Conservation (phyloP, 2,113 vertebrate species). For the Lipophrys pholis region DNA sequence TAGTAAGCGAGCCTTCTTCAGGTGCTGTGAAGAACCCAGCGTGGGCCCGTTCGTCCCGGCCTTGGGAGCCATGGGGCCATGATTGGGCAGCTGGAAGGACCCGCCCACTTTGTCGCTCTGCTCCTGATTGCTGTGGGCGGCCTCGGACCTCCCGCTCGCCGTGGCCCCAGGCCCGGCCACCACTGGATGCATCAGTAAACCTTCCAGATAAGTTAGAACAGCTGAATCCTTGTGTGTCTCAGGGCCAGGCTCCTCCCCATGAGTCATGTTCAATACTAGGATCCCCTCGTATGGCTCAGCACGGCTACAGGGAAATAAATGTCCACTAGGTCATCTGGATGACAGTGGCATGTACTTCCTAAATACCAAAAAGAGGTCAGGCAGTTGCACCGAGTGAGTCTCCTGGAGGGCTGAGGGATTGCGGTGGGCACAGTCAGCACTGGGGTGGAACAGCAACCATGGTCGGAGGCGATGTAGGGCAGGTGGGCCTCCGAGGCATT, state of each 20-base stretch:
- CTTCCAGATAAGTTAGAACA: constrained; percentile 99
- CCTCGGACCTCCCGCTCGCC: constrained; percentile 88
- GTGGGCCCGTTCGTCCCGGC: constrained; percentile 80
- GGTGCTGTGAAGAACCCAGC: constrained; percentile 91
- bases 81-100: constrained; percentile 87
- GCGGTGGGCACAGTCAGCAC: constrained; percentile 49
- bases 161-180: constrained; percentile 92
- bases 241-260: constrained; percentile 99
- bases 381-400: constrained; percentile 33
- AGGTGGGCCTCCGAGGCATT: constrained; percentile 71
- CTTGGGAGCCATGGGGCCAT: constrained; percentile 85
- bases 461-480: constrained; percentile 61
- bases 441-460: constrained; percentile 52
- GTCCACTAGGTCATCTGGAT: constrained; percentile 73
- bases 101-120: constrained; percentile 88
- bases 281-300: constrained; percentile 85
- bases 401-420: constrained; percentile 28
- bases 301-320: constrained; percentile 76
- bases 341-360: constrained; percentile 65
- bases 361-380: constrained; percentile 57
- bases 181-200: constrained; percentile 99
- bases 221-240: constrained; percentile 99
- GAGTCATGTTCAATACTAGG: constrained; percentile 99
- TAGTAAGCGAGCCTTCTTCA: constrained; percentile 95
- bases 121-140: constrained; percentile 87